These are phyloP conservation scores for Silurus asotus DNA, from an alignment of 2,113 vertebrate species.

Conservation along the genomic window DNA sequence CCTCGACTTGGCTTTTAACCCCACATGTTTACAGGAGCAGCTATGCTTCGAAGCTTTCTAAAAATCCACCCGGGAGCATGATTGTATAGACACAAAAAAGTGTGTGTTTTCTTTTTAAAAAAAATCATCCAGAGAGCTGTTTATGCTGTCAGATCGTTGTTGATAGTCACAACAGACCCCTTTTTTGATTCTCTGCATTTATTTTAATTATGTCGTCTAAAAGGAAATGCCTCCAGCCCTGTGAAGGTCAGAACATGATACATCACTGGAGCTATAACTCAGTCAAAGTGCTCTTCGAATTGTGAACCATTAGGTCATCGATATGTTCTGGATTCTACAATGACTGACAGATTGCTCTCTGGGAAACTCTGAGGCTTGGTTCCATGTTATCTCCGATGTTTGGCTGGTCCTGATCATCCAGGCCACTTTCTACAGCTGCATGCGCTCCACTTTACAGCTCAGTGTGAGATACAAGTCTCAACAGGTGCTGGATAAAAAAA, in stretches of 20 bases:
- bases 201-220: slow-evolving; percentile 12
- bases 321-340: slow-evolving; percentile 19
- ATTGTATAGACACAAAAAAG: slow-evolving; percentile 1
- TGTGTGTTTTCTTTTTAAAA: slow-evolving; percentile 22
- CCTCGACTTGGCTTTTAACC: slow-evolving; percentile 54
- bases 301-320: slow-evolving; percentile 19
- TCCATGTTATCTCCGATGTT: slow-evolving; percentile 61
- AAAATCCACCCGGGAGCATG: slow-evolving; percentile 46
- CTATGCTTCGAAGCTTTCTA: slow-evolving; percentile 43
- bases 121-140: slow-evolving; percentile 21
- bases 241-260: slow-evolving; percentile 23
- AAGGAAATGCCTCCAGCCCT: slow-evolving; percentile 29
- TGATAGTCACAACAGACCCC: slow-evolving; percentile 16
- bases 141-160: slow-evolving; percentile 6
- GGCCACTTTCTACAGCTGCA: slow-evolving; percentile 65
- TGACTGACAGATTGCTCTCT: slow-evolving; percentile 59
- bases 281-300: slow-evolving; percentile 23
- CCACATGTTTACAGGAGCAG: slow-evolving; percentile 60
- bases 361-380: slow-evolving; percentile 53
- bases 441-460: slow-evolving; percentile 43
- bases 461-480: slow-evolving; percentile 58
- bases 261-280: slow-evolving; percentile 29
- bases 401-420: slow-evolving; percentile 60
- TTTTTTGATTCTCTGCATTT: slow-evolving; percentile 8
- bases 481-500: slow-evolving; percentile 73